A percentile compares a stretch with the other conserved stretches of the same genome.
Conservation (phyloP, 1,140 invertebrate genomes). For the Drosophila ficusphila region DNA sequence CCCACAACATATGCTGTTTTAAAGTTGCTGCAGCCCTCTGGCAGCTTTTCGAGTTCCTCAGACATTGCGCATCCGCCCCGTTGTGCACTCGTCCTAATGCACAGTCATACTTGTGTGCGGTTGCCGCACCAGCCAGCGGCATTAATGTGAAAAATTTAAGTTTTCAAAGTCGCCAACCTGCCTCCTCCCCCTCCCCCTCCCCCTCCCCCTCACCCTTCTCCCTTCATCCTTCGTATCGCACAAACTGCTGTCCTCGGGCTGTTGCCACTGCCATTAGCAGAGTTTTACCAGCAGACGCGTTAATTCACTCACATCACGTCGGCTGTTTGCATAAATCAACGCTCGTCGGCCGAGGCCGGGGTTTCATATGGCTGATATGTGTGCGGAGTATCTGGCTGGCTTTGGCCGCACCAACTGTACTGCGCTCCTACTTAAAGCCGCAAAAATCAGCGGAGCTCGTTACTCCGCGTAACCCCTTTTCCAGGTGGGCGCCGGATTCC, state of each 20-base stretch:
- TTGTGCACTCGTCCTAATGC: slow-evolving; percentile 31
- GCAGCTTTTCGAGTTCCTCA: neutral
- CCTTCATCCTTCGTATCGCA: too few species aligned
- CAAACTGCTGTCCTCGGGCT: slow-evolving; percentile 11
- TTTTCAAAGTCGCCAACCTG: slow-evolving; percentile 51
- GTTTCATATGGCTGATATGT: neutral
- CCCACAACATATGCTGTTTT: neutral
- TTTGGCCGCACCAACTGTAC: slow-evolving; percentile 43
- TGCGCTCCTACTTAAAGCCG: slow-evolving; percentile 61
- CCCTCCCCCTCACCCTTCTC: neutral
- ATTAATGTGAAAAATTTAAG: slow-evolving; percentile 65
- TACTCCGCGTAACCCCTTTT: slow-evolving; percentile 37
- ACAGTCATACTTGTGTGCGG: slow-evolving; percentile 13
- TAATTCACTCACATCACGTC: slow-evolving; percentile 73
- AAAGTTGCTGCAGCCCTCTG: neutral
- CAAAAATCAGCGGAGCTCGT: slow-evolving; percentile 71
- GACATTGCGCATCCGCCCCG: slow-evolving; percentile 27
- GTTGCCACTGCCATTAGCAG: slow-evolving; percentile 72
- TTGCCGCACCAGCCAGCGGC: slow-evolving; percentile 21
- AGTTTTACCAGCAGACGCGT: slow-evolving; percentile 60
- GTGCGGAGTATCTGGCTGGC: slow-evolving; percentile 8
- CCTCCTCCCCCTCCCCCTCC: neutral
- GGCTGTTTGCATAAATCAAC: slow-evolving; percentile 76
- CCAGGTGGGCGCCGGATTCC: slow-evolving; percentile 14
- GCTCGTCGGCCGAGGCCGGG: neutral